A percentile compares a stretch with the other conserved stretches of the same genome.
Conservation (phyloP, 2,888 invertebrate genomes). For the Keiferia lycopersicella region DNA sequence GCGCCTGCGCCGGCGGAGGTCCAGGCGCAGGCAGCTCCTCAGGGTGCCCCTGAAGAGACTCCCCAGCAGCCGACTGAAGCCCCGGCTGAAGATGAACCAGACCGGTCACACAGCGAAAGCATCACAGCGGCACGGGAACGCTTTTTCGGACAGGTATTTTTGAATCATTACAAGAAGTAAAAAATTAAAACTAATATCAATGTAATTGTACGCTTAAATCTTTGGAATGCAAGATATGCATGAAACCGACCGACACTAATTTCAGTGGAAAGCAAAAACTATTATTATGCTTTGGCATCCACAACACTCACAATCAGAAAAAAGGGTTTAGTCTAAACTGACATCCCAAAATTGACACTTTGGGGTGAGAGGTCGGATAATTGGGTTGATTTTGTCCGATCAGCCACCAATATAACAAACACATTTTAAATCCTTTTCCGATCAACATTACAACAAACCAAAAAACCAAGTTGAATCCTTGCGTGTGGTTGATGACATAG, state of each 20-base stretch:
- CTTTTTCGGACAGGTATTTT: slow-evolving; percentile 71
- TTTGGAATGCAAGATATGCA: slow-evolving; percentile 11
- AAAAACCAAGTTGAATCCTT: not conserved
- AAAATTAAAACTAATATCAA: not conserved
- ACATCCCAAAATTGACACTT: too few relatives aligned
- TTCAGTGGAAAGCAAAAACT: not conserved
- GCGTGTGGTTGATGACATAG: not conserved
- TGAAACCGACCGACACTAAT: not conserved
- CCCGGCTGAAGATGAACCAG: slow-evolving; percentile 46
- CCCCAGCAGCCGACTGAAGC: slow-evolving; percentile 48
- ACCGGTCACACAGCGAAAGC: slow-evolving; percentile 60
- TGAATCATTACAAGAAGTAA: not conserved
- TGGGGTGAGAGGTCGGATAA: too few relatives aligned
- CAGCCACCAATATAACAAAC: not conserved
- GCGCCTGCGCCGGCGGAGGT: slow-evolving; percentile 54
- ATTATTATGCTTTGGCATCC: not conserved
- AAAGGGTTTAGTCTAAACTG: too few relatives aligned
- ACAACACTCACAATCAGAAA: too few relatives aligned
- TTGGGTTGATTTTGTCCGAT: not conserved
- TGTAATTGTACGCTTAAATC: not conserved
- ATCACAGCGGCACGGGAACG: slow-evolving; percentile 72
- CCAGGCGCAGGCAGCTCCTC: slow-evolving; percentile 50
- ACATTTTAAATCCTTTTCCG: too few relatives aligned
- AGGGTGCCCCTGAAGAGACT: slow-evolving; percentile 45
- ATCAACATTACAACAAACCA: not conserved